Base-by-base conservation (phyloP, 1,140 invertebrate species). In the Atta texana region DNA sequence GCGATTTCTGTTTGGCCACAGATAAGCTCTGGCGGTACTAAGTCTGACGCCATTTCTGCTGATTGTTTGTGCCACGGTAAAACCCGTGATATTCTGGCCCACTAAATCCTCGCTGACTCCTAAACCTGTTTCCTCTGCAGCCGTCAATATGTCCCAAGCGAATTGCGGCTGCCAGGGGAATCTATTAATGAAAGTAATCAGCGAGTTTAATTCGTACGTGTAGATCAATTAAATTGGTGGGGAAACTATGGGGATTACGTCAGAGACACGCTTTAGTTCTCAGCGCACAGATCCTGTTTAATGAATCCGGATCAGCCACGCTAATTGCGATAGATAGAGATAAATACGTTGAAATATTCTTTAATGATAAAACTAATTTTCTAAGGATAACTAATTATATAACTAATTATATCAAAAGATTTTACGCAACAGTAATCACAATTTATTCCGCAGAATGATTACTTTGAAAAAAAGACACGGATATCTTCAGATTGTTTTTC, bases 21-120 rank as follows among this genome's bases (percentile, higher is more conserved):
- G 91, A 92, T 96, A 98, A 0, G 97, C 97, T 85, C 95, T 94
- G 3, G 97, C 95, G 21, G 96, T 96, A 91, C 96, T 97, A 88
- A 97, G 96, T 61, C 97, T 94, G 4, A 96, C 96, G 1, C 97
- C 97, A 84, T 97, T 93, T 71, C 96, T 95, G 53, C 84, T 96
- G 10, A 96, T 96, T 63, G 93, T 96, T 94, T 96, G 97, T 64
- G 91, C 91, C 0, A 95, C 74, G 14, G 92, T 93, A 82, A 96
- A 95, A 4, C 96, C 96, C 1, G 93, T 94, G 87, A 95, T 94
- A 31, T 95, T 93, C 0, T 93, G 92, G 1, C 97, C 97, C 88
- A 96, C 96, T 31, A 97, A 88, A 92, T 97, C 97, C 14, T 96
- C 96, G 49, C 95, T 96, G 3, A 95, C 91, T 0, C 94, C 94